These are phyloP conservation scores for Sebastes vulpes DNA, from an alignment of 2,797 vertebrate species.

Conservation along the genomic window DNA sequence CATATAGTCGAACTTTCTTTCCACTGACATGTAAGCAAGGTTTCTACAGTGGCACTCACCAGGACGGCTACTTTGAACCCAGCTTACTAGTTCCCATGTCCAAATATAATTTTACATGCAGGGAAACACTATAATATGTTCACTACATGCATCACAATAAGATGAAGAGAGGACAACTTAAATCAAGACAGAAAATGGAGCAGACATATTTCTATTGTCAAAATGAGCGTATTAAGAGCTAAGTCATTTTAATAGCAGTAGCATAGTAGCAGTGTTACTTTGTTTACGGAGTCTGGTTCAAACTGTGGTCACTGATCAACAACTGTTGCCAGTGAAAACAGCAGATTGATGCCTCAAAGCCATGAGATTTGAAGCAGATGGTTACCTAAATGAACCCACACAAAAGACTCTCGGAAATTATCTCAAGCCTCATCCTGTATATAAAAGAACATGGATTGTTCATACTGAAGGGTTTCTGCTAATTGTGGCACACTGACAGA, in stretches of 20 bases:
- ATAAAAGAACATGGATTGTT: conserved; percentile 28
- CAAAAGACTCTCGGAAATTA: conserved; percentile 30
- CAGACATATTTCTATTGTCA: neutral
- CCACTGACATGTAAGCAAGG: neutral
- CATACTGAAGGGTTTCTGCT: conserved; percentile 25
- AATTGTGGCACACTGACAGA: conserved; percentile 43
- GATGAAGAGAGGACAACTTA: neutral
- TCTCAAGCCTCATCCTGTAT: conserved; percentile 4
- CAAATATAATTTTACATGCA: neutral
- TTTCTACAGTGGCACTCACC: neutral
- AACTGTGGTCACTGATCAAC: conserved; percentile 25
- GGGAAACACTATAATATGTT: neutral
- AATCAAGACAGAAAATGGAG: neutral
- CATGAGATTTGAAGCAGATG: conserved; percentile 42
- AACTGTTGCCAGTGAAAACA: conserved; percentile 14
- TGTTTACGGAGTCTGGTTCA: neutral
- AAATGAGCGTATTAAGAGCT: neutral
- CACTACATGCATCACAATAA: neutral
- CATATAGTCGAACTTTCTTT: neutral
- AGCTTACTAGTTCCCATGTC: neutral
- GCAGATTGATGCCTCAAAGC: conserved; percentile 47
- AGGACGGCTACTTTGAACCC: neutral
- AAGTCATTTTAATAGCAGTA: neutral
- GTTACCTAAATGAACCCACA: conserved; percentile 31
- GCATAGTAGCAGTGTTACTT: neutral